Evolutionary conservation across 2,888 invertebrate genomes (phyloP).

Genomic region (Meta bourneti): DNA sequence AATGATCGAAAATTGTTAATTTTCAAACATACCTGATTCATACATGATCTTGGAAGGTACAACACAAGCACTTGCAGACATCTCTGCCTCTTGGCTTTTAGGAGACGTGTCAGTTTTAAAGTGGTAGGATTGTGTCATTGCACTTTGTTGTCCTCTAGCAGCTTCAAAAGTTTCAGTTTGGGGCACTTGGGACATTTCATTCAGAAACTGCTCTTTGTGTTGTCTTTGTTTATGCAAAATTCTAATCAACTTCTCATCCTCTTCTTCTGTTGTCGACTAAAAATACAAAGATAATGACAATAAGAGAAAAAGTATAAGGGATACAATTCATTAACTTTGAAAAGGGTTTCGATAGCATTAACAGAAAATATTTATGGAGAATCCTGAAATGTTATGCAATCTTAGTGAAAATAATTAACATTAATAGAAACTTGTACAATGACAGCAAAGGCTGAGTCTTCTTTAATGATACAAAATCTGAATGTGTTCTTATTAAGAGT

Average conservation of each 20-base stretch:
- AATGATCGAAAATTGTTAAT: too few relatives aligned
- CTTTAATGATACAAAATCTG: too few relatives aligned
- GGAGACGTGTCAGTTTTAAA: slow-evolving; percentile 61
- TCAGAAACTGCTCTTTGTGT: slow-evolving; percentile 85
- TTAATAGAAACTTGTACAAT: too few relatives aligned
- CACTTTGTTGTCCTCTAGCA: slow-evolving; percentile 23
- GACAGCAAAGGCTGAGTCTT: too few relatives aligned
- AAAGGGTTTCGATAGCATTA: too few relatives aligned
- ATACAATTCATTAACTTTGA: too few relatives aligned
- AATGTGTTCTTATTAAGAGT: too few relatives aligned
- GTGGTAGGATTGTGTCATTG: slow-evolving; percentile 73
- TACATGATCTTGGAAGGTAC: slow-evolving; percentile 74
- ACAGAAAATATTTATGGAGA: too few relatives aligned
- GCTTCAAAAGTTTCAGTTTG: slow-evolving; percentile 46
- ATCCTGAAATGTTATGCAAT: too few relatives aligned
- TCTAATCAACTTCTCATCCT: slow-evolving; percentile 91
- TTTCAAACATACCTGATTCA: slow-evolving; percentile 64
- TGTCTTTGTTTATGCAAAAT: slow-evolving; percentile 94
- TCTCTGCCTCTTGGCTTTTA: slow-evolving; percentile 48
- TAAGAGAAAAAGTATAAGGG: too few relatives aligned
- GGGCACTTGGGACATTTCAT: slow-evolving; percentile 77
- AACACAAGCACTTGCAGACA: slow-evolving; percentile 27
- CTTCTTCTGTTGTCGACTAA: slow-evolving; percentile 83
- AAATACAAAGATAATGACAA: neutral
- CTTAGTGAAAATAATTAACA: too few relatives aligned